Conservation (phyloP, 2,113 vertebrate genomes). For the Apaloderma vittatum region DNA sequence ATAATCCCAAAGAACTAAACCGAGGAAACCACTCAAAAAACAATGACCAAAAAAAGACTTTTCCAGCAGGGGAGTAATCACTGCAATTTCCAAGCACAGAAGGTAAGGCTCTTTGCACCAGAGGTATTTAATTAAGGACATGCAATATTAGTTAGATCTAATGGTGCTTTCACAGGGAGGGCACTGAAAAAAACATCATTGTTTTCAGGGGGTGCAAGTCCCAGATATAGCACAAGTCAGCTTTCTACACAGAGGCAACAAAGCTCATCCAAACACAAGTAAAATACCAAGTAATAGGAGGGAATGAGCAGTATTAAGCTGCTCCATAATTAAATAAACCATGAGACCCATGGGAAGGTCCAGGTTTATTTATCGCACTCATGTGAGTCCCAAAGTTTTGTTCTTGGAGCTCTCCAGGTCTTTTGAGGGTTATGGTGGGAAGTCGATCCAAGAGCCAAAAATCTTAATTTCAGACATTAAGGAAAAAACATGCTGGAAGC, state of each 20-base stretch:
- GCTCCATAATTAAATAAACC: background rate
- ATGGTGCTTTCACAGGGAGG: background rate
- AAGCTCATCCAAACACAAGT: background rate
- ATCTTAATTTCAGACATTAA: background rate
- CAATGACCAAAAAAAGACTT: background rate
- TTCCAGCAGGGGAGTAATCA: slow-evolving; percentile 57
- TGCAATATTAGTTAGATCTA: slow-evolving; percentile 33
- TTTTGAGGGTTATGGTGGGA: background rate
- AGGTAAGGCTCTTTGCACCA: slow-evolving; percentile 49
- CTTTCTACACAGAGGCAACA: background rate
- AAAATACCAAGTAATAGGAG: background rate
- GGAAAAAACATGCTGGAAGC: background rate
- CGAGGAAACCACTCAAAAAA: background rate
- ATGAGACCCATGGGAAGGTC: background rate
- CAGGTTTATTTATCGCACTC: background rate
- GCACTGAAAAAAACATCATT: background rate
- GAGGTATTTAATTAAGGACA: slow-evolving; percentile 69
- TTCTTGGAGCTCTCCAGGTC: background rate
- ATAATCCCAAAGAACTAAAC: background rate
- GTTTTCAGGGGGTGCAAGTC: accelerated
- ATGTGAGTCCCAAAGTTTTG: background rate
- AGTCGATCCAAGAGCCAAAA: background rate
- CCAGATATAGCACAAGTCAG: background rate
- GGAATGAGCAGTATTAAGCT: background rate
- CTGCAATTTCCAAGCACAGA: slow-evolving; percentile 46